Conservation (phyloP, 1,140 invertebrate species). For the Aphidius ervi region DNA sequence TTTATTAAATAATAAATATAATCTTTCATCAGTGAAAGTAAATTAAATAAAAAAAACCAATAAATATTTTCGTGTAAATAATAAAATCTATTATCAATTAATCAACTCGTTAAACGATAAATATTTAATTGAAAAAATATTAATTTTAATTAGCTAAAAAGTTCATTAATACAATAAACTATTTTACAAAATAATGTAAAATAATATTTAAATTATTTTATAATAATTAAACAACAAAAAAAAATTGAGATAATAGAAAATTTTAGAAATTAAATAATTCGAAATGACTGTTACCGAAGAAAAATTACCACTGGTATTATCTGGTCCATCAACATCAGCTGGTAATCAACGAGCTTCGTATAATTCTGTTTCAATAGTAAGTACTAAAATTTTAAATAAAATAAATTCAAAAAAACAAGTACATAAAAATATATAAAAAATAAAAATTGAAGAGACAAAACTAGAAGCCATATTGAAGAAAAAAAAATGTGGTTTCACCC, state of each 20-base stretch:
- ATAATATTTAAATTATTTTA: neutral
- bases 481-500: no score
- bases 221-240: neutral
- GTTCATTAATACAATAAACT: no score
- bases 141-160: no score
- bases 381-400: slow-evolving; percentile 13
- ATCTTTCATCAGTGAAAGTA: no score
- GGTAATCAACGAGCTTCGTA: slow-evolving; percentile 28
- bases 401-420: neutral
- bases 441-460: neutral
- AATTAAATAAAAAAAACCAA: no score
- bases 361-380: slow-evolving; percentile 33
- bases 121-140: no score
- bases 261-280: no score
- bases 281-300: slow-evolving; percentile 38
- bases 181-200: neutral
- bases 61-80: no score
- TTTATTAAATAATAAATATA: no score
- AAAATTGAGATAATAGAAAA: no score
- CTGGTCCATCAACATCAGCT: slow-evolving; percentile 15
- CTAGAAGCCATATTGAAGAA: neutral
- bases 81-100: no score
- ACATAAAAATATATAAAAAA: neutral
- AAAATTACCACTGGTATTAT: slow-evolving; percentile 34
- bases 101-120: no score